Percentiles rank a stretch among this genome's conserved stretches.
Conservation (phyloP, 23 tunicate species). For the Trididemnum miniatum region DNA sequence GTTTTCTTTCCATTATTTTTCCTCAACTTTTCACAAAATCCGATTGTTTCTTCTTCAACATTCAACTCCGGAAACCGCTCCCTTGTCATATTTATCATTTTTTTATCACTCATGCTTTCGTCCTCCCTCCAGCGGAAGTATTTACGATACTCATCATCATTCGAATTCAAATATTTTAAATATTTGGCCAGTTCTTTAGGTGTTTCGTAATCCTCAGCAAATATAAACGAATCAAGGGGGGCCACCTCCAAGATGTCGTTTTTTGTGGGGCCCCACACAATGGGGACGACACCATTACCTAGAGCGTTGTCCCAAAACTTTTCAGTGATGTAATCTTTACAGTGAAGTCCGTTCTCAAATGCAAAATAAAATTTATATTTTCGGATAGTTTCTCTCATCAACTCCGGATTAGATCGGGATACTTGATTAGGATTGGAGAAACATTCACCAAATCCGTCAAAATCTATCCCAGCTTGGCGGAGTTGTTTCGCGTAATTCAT, state of each 20-base stretch:
- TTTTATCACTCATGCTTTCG: conserved; percentile 23
- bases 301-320: conserved; percentile 37
- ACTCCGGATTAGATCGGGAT: neutral
- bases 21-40: neutral
- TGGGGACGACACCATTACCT: conserved; percentile 6
- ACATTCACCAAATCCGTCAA: conserved; percentile 11
- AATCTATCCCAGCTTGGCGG: neutral
- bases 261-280: conserved; percentile 23
- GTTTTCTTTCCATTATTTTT: conserved; percentile 3
- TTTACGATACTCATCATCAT: conserved; percentile 25
- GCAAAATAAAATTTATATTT: conserved; percentile 24
- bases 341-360: conserved; percentile 15
- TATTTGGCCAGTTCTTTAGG: neutral
- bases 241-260: conserved; percentile 14
- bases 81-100: conserved; percentile 22
- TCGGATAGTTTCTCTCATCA: neutral
- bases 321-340: conserved; percentile 34
- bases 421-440: neutral
- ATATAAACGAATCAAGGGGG: conserved; percentile 31
- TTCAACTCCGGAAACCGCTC: neutral
- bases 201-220: conserved; percentile 26
- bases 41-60: neutral
- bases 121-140: conserved; percentile 35
- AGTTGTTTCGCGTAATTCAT: conserved; percentile 8
- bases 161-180: neutral